Evolutionary conservation across 1,140 invertebrate genomes (phyloP), one percentile per base, ranked within the genome.

Genomic region (Saccostrea echinata): DNA sequence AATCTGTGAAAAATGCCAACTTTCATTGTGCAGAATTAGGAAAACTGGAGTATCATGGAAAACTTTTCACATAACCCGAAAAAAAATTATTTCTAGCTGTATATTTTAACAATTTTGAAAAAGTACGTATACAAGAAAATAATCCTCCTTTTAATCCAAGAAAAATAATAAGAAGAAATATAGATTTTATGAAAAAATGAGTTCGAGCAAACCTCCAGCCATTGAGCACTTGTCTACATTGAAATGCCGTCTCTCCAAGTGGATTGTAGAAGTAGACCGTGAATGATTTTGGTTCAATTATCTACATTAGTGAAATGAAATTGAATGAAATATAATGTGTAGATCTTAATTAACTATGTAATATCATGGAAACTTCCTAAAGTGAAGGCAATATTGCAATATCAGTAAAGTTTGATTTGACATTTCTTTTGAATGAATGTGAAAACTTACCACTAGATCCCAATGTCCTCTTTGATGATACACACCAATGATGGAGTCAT

Each of bases 381-480:
- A 71, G 6, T 71, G 64, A 27, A 71, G 11, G n/a, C n/a, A 71
- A 30, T 71, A 71, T 27, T 27, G 64, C 27, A 71, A 71, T 71
- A 24, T 71, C 64, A 71, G 64, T 71, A 30, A 24, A 71, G 6
- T 71, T 71, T 71, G n/a, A 27, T 27, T 1, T 30, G 27, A 71
- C 24, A 30, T 71, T 24, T 71, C 64, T 71, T 27, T 9, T 9
- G 27, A 27, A 71, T 71, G 64, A 71, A 71, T 71, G 30, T 71
- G 64, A 30, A 71, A 71, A 71, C 64, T 71, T 71, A n/a, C 64
- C 64, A 71, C 64, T 27, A 71, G 64, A 30, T 71, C 64, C 64
- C 64, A 27, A 71, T 71, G 64, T 30, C 64, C 64, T 71, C 57
- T 64, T 64, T 64, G 57, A 64, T 64, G 57, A 64, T 64, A 64